Percentiles rank a stretch among this genome's conserved stretches.
These are phyloP conservation scores for Pteruthius melanotis DNA, from an alignment of 2,113 vertebrate genomes.

Conservation along the genomic window DNA sequence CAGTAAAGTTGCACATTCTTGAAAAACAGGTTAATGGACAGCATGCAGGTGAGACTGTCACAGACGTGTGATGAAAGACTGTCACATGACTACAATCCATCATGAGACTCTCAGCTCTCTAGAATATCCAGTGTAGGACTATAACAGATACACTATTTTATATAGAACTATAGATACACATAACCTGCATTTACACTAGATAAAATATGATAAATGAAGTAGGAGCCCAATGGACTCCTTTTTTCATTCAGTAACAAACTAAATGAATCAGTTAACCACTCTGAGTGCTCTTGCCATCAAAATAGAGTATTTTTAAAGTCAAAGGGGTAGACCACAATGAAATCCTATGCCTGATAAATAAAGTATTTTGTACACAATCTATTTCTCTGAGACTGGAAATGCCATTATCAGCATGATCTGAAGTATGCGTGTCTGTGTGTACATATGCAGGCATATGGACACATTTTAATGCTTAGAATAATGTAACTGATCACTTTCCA, in stretches of 20 bases:
- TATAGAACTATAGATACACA: background rate
- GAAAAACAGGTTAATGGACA: background rate
- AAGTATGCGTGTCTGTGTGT: slow-evolving; percentile 1
- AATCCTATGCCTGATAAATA: background rate
- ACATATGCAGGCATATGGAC: background rate
- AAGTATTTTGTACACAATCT: background rate
- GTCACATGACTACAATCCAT: background rate
- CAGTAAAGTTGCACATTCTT: background rate
- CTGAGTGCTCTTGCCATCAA: background rate
- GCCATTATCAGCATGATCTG: slow-evolving; percentile 28
- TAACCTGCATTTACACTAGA: background rate
- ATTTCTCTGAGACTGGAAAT: slow-evolving; percentile 12
- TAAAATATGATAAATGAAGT: background rate
- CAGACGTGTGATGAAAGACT: background rate
- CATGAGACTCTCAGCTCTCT: background rate
- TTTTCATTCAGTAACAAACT: background rate
- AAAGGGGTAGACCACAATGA: background rate
- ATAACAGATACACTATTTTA: background rate
- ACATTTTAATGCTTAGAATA: slow-evolving; percentile 36
- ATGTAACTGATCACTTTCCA: slow-evolving; percentile 62
- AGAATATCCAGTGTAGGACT: background rate
- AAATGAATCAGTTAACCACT: background rate
- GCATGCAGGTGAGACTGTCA: background rate
- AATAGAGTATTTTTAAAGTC: background rate
- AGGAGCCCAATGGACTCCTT: background rate